A percentile compares a stretch with the other conserved stretches of the same genome.
Conservation (phyloP, 2,888 invertebrate species). For the Tinea trinotella region DNA sequence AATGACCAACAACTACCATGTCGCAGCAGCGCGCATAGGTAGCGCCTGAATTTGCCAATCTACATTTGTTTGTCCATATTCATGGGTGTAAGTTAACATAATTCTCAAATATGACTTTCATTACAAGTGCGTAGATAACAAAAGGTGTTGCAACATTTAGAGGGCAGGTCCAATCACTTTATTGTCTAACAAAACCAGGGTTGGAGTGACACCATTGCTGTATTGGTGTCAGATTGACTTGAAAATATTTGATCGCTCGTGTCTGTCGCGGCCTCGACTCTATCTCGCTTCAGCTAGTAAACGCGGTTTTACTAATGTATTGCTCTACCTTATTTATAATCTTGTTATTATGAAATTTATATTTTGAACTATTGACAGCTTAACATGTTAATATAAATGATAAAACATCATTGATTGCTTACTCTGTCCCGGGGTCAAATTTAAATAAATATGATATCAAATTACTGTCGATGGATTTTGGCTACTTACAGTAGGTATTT, state of each 20-base stretch:
- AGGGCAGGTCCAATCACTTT: conserved; percentile 10
- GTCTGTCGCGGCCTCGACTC: conserved; percentile 9
- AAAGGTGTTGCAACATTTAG: background rate
- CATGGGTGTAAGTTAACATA: too few species aligned
- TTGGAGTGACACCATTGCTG: conserved; percentile 8
- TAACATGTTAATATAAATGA: background rate
- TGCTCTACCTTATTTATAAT: conserved; percentile 2
- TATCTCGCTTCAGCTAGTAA: conserved; percentile 5
- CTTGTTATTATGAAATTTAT: conserved; percentile 6
- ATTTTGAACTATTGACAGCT: background rate
- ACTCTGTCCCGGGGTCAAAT: too few species aligned
- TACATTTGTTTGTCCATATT: too few species aligned
- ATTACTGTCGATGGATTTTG: too few species aligned
- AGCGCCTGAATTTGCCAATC: too few species aligned
- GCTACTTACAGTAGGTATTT: too few species aligned
- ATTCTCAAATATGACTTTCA: background rate
- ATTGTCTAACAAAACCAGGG: conserved; percentile 10
- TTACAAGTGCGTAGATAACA: background rate
- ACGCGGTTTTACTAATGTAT: conserved; percentile 11
- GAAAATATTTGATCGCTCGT: conserved; percentile 17
- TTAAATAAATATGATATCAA: too few species aligned
- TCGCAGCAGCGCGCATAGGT: too few species aligned
- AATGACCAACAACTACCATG: too few species aligned
- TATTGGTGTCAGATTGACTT: background rate
- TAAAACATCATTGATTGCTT: too few species aligned